Percentiles rank a stretch among this genome's conserved stretches.
phyloP scores from a whole-genome alignment of 2,888 invertebrate species.

The Polyommatus icarus region DNA sequence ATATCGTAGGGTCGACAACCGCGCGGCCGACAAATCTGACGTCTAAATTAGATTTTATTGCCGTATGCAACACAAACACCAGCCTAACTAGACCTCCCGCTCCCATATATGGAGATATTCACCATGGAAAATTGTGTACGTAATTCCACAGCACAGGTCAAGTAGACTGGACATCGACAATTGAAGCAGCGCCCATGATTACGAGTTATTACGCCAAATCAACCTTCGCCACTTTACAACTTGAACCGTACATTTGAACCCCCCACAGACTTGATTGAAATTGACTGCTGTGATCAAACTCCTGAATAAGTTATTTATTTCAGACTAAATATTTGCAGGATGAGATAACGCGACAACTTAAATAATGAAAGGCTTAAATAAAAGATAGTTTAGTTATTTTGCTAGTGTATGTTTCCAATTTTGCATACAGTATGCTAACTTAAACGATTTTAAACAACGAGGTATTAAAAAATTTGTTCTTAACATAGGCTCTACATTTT shows the following conservation, averaged over 20 bases:
- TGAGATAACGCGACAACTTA: neutral
- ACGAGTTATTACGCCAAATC: constrained; percentile 63
- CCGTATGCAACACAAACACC: constrained; percentile 67
- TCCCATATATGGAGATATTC: constrained; percentile 35
- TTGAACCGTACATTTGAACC: constrained; percentile 32
- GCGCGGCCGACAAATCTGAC: constrained; percentile 75
- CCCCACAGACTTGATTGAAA: constrained; percentile 30
- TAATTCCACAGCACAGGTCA: constrained; percentile 47
- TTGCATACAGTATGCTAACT: too few species aligned
- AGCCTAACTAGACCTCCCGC: constrained; percentile 50
- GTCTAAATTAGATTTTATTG: constrained; percentile 81
- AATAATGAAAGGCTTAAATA: too few species aligned
- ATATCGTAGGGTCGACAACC: constrained; percentile 69
- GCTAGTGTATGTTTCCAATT: too few species aligned
- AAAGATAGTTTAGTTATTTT: too few species aligned
- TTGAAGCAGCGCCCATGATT: constrained; percentile 62
- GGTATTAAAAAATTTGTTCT: too few species aligned
- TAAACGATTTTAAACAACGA: too few species aligned
- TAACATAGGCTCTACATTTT: too few species aligned
- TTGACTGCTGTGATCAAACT: neutral
- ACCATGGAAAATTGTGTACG: constrained; percentile 35
- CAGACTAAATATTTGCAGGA: neutral
- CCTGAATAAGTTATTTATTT: neutral
- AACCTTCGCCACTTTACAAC: constrained; percentile 46
- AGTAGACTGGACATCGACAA: constrained; percentile 58